Evolutionary conservation across 2,797 vertebrate species (phyloP), one percentile per base, ranked within the genome.

Genomic region (Fundulus diaphanus): DNA sequence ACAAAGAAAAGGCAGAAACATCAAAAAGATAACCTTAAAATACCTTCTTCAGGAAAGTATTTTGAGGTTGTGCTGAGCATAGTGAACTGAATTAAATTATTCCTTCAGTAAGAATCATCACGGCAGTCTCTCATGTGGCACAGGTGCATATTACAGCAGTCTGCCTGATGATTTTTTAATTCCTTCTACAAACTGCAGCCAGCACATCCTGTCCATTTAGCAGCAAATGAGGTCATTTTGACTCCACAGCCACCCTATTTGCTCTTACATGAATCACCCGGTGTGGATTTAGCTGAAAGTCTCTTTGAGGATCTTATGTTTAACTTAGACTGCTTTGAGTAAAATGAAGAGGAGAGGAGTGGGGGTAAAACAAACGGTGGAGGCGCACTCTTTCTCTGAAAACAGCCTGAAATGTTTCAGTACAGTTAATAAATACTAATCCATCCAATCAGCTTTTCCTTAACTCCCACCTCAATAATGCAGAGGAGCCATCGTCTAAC

Each of bases 401-500:
- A 56, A 52, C 68, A 40, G 68, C 51, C 51, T 57, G 61, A 79
- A 81, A 73, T 69, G 33, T 31, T 56, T 29, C 31, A 81, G 74
- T 66, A 72, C 31, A 49, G 66, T 82, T 79, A 83, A 86, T 81
- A 88, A 88, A 90, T 80, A 84, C 48, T 73, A 78, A 61, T 51
- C 59, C 22, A 78, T 57, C 79, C 71, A 42, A 77, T 87, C 74
- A 77, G 59, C 78, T 73, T 72, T 72, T 67, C 48, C 3, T 2
- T 72, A 73, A 82, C 72, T 79, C 68, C 70, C 73, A 68, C 74
- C 78, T 82, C 57, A 76, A 48, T 81, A 65, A 83, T 77, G 73
- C 37, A 75, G 76, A 85, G 75, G 73, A 73, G 66, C 79, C 69
- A 76, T 82, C 81, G 76, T 77, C 77, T 78, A 49, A 80, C 78